A percentile compares a stretch with the other conserved stretches of the same genome.
Evolutionary conservation across 2,797 vertebrate genomes (phyloP).

Genomic region (Eptatretus atami): DNA sequence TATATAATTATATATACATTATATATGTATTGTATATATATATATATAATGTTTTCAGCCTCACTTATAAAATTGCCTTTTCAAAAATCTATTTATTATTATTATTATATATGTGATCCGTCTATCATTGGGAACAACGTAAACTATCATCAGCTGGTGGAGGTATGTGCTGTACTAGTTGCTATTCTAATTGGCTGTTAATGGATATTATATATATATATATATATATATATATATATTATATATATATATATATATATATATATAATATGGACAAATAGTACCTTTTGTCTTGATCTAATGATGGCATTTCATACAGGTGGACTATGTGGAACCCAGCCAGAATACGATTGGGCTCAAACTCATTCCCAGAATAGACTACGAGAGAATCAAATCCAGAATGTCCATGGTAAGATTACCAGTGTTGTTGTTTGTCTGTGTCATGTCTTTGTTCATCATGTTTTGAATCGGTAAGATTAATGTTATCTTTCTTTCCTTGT

Average conservation of each 20-base stretch:
- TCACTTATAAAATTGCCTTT: no score
- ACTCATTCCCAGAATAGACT: conserved; percentile 78
- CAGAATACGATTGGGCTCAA: conserved; percentile 89
- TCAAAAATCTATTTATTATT: no score
- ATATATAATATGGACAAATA: no score
- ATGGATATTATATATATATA: neutral
- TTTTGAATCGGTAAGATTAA: no score
- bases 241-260: neutral
- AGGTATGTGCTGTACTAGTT: no score
- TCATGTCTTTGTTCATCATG: neutral
- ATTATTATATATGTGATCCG: no score
- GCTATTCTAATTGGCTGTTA: no score
- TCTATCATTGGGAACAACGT: no score
- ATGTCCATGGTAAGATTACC: conserved; percentile 44
- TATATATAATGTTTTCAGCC: no score
- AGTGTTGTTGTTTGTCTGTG: neutral
- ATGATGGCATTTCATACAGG: conserved; percentile 16
- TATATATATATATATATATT: neutral
- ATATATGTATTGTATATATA: neutral
- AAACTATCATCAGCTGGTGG: no score
- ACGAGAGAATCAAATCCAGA: conserved; percentile 70
- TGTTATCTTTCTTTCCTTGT: no score
- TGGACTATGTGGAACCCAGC: conserved; percentile 83
- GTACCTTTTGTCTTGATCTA: no score
- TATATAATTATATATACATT: neutral